Evolutionary conservation across 2,113 vertebrate species (phyloP).

Genomic region (Tylochromis polylepis): DNA sequence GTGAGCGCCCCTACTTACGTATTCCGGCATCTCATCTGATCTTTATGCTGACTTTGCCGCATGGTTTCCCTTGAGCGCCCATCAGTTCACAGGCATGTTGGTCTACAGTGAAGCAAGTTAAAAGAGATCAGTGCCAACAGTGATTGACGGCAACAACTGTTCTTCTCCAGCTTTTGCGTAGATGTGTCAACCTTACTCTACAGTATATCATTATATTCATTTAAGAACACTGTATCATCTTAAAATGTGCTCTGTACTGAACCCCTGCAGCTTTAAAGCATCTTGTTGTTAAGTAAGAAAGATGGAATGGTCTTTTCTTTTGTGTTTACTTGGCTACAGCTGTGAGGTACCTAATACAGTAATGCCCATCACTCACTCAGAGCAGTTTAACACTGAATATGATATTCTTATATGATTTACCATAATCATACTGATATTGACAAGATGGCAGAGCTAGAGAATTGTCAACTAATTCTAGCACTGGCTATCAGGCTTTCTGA

Average conservation of each 20-base stretch:
- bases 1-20: neutral
- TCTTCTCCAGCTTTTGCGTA: constrained; percentile 8
- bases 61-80: constrained; percentile 5
- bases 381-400: neutral
- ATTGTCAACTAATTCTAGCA: neutral
- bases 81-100: constrained; percentile 27
- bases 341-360: neutral
- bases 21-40: constrained; percentile 11
- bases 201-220: constrained; percentile 9
- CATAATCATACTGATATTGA: neutral
- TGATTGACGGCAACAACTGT: constrained; percentile 44
- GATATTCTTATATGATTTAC: neutral
- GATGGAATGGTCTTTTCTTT: neutral
- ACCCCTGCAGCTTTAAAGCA: neutral
- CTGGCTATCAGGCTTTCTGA: neutral
- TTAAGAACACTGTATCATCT: neutral
- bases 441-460: neutral
- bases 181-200: neutral
- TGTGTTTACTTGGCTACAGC: neutral
- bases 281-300: neutral
- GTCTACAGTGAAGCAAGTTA: constrained; percentile 28
- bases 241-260: neutral
- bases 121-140: constrained; percentile 38
- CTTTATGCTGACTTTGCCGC: constrained; percentile 34
- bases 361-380: neutral